Evolutionary conservation across 2,888 invertebrate species (phyloP).

Genomic region (Acanthosoma haemorrhoidale): DNA sequence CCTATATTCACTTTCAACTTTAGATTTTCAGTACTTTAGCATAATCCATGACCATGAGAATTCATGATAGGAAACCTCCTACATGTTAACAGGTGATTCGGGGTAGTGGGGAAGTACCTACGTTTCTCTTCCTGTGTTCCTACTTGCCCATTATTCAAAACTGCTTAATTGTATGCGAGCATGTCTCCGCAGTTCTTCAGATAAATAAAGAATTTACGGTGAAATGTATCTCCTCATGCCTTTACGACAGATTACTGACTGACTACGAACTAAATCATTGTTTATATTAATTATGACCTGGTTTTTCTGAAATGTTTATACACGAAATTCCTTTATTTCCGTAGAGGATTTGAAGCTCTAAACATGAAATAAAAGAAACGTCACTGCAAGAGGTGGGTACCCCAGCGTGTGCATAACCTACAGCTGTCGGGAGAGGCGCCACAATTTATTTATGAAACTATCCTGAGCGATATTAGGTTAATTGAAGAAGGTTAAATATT

Average conservation of each 20-base stretch:
- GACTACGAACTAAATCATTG: too few species aligned
- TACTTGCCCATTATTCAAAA: too few species aligned
- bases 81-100: neutral
- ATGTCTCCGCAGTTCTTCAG: neutral
- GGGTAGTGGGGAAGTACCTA: too few species aligned
- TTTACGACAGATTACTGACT: too few species aligned
- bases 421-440: neutral
- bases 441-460: slow-evolving; percentile 2
- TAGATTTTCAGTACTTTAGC: neutral
- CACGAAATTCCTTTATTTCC: too few species aligned
- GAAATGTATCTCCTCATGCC: too few species aligned
- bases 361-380: too few species aligned
- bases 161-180: neutral
- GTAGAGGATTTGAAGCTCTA: too few species aligned
- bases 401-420: neutral
- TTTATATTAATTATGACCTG: too few species aligned
- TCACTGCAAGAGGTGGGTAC: neutral
- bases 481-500: slow-evolving; percentile 11
- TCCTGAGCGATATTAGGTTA: neutral
- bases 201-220: neutral
- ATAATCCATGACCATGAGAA: neutral
- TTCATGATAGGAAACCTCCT: neutral
- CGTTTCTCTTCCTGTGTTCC: neutral
- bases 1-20: too few species aligned
- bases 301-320: too few species aligned